Evolutionary conservation across 2,888 invertebrate genomes (phyloP).

Genomic region (Nemotelus nigrinus): DNA sequence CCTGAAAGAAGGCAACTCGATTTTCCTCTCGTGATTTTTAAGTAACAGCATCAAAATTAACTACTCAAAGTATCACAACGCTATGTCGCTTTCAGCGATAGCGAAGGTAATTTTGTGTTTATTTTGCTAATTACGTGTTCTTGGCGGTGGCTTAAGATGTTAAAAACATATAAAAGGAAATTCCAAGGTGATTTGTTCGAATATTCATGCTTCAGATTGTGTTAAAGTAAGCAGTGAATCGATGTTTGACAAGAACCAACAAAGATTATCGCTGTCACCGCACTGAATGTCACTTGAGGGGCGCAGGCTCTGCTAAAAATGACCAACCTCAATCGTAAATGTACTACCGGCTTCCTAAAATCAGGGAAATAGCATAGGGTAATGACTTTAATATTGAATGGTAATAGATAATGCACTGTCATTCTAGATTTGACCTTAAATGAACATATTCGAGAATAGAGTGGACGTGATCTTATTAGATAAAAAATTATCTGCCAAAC

Average conservation of each 20-base stretch:
- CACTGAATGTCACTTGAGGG: constrained; percentile 9
- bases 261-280: neutral
- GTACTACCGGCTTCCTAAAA: constrained; percentile 21
- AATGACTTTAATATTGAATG: neutral
- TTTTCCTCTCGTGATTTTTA: constrained; percentile 23
- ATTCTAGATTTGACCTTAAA: no score
- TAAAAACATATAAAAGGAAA: neutral
- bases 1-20: constrained; percentile 30
- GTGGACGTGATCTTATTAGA: no score
- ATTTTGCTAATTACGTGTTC: neutral
- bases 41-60: constrained; percentile 70
- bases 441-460: no score
- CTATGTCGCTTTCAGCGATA: constrained; percentile 71
- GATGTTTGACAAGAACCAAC: neutral
- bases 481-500: no score
- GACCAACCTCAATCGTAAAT: constrained; percentile 37
- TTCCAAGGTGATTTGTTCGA: neutral
- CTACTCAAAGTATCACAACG: constrained; percentile 74
- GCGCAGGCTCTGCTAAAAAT: constrained; percentile 38
- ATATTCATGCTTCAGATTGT: neutral
- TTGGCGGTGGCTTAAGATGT: neutral
- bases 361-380: constrained; percentile 1
- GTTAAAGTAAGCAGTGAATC: neutral
- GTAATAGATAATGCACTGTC: no score
- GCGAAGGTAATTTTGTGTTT: constrained; percentile 69